Conservation (phyloP, 2,888 invertebrate species). For the Clusia tigrina region DNA sequence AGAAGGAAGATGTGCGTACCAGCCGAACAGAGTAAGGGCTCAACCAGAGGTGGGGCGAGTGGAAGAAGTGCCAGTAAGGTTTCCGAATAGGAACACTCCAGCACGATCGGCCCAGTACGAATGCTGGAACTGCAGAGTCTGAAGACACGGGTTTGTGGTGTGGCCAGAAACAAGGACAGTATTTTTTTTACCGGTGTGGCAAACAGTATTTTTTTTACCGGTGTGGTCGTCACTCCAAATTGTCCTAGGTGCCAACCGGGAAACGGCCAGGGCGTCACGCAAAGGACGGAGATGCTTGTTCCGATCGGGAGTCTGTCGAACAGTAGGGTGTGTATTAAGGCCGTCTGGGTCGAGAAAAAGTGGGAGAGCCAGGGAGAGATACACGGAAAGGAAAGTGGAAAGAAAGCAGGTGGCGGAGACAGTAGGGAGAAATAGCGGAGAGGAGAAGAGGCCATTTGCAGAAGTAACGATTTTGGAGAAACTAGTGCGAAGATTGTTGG, state of each 20-base stretch:
- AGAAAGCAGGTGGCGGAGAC: background rate
- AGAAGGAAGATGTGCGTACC: too few relatives aligned
- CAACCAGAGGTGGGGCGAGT: too few relatives aligned
- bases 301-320: background rate
- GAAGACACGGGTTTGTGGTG: background rate
- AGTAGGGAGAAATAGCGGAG: background rate
- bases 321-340: background rate
- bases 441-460: background rate
- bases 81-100: too few relatives aligned
- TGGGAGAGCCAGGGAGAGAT: background rate
- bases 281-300: background rate
- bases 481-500: background rate
- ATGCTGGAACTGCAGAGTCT: slow-evolving; percentile 8
- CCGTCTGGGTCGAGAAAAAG: background rate
- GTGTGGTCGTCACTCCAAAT: slow-evolving; percentile 9
- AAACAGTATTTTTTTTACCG: too few relatives aligned
- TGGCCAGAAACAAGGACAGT: background rate
- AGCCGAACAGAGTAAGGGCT: too few relatives aligned
- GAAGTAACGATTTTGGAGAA: background rate
- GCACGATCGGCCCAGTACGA: too few relatives aligned
- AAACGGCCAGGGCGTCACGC: slow-evolving; percentile 1
- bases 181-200: background rate
- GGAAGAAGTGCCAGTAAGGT: too few relatives aligned
- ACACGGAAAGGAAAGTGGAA: background rate
- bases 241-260: background rate